Conservation (phyloP, 2,113 vertebrate species). For the Ammospiza caudacuta region DNA sequence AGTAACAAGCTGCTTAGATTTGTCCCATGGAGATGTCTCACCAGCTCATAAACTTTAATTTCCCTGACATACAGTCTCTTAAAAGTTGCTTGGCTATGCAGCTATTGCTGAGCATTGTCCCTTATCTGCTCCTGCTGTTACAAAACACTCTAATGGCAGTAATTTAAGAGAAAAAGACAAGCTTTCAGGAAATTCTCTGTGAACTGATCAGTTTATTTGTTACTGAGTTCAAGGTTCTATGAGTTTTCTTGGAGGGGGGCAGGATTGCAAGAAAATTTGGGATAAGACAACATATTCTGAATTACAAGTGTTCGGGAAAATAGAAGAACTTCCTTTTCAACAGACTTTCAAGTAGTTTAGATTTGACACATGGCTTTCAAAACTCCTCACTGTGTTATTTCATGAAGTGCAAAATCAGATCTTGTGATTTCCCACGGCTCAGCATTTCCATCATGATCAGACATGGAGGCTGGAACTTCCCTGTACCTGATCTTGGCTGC, state of each 20-base stretch:
- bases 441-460: background rate
- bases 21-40: background rate
- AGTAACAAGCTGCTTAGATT: background rate
- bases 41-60: conserved; percentile 1
- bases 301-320: background rate
- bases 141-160: background rate
- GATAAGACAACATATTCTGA: background rate
- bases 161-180: background rate
- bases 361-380: background rate
- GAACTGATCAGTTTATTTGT: background rate
- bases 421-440: background rate
- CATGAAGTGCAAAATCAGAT: background rate
- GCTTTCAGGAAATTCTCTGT: background rate
- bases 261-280: background rate
- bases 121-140: conserved; percentile 16
- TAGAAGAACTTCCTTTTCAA: background rate
- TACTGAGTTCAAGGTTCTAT: background rate
- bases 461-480: background rate
- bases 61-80: background rate
- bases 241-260: background rate
- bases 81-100: background rate
- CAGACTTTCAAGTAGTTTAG: background rate
- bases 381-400: background rate
- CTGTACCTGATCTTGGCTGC: background rate
- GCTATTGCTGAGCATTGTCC: background rate